Evolutionary conservation across 2,888 invertebrate species (phyloP).

Genomic region (Opisthograptis luteolata): DNA sequence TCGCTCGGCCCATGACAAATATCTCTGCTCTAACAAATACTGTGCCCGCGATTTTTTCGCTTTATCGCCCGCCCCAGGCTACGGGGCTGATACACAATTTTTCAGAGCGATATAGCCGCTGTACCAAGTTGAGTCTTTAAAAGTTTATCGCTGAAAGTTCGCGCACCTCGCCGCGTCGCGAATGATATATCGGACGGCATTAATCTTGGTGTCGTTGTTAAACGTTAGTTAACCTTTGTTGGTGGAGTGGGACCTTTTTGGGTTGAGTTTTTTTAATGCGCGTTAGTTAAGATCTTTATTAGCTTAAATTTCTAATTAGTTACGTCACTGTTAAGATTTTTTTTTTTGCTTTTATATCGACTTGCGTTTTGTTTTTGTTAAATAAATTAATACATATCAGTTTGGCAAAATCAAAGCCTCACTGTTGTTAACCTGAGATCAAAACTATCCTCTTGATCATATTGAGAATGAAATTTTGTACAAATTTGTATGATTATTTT

Average conservation of each 20-base stretch:
- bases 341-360: too few species aligned
- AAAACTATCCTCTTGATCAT: too few species aligned
- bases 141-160: constrained; percentile 79
- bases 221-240: constrained; percentile 67
- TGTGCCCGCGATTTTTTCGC: constrained; percentile 68
- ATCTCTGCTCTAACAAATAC: constrained; percentile 78
- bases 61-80: constrained; percentile 78
- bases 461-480: too few species aligned
- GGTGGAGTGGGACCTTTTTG: constrained; percentile 48
- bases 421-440: too few species aligned
- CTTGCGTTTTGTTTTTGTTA: too few species aligned
- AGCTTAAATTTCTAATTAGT: constrained; percentile 1
- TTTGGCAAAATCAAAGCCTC: too few species aligned
- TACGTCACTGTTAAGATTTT: background rate
- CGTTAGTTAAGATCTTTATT: background rate
- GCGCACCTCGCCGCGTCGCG: constrained; percentile 68
- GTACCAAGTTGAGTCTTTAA: constrained; percentile 79
- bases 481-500: too few species aligned
- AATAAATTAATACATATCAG: too few species aligned
- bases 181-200: constrained; percentile 77
- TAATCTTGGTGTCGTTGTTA: constrained; percentile 68
- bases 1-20: constrained; percentile 68
- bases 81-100: constrained; percentile 76
- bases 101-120: constrained; percentile 74
- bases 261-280: constrained; percentile 8